Percentiles rank a stretch among this genome's conserved stretches.
Conservation (phyloP, 2,888 invertebrate species). For the Pollenia labialis region DNA sequence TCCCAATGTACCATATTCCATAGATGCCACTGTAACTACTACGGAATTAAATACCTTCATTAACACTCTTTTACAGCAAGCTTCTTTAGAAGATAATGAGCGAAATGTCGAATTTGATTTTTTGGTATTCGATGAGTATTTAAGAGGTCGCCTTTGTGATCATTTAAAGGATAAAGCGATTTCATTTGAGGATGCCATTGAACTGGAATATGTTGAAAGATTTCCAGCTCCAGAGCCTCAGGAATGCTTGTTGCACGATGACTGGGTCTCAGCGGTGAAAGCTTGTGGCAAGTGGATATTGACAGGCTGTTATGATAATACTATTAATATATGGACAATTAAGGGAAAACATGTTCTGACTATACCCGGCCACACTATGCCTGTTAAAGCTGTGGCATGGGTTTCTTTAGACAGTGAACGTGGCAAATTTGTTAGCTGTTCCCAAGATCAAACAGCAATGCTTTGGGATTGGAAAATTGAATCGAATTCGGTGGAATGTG, state of each 20-base stretch:
- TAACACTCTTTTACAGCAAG: conserved; percentile 88
- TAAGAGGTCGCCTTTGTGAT: conserved; percentile 87
- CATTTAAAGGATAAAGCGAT: conserved; percentile 90
- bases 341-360: conserved; percentile 93
- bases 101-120: conserved; percentile 91
- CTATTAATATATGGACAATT: conserved; percentile 94
- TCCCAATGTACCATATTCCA: conserved; percentile 92
- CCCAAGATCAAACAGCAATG: conserved; percentile 96
- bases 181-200: conserved; percentile 93
- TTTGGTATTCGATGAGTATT: conserved; percentile 92
- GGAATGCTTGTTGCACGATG: conserved; percentile 96
- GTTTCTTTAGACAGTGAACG: conserved; percentile 88
- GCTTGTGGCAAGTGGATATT: conserved; percentile 91
- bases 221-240: conserved; percentile 96
- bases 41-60: conserved; percentile 91
- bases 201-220: conserved; percentile 95
- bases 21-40: conserved; percentile 89
- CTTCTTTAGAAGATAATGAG: conserved; percentile 55
- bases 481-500: conserved; percentile 90
- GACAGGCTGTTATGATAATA: conserved; percentile 97
- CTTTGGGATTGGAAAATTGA: conserved; percentile 94
- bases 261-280: conserved; percentile 97
- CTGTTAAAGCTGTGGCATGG: conserved; percentile 96
- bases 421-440: conserved; percentile 91
- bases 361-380: conserved; percentile 93